Evolutionary conservation across 2,797 vertebrate genomes (phyloP).

Genomic region (Aphelocoma californica): DNA sequence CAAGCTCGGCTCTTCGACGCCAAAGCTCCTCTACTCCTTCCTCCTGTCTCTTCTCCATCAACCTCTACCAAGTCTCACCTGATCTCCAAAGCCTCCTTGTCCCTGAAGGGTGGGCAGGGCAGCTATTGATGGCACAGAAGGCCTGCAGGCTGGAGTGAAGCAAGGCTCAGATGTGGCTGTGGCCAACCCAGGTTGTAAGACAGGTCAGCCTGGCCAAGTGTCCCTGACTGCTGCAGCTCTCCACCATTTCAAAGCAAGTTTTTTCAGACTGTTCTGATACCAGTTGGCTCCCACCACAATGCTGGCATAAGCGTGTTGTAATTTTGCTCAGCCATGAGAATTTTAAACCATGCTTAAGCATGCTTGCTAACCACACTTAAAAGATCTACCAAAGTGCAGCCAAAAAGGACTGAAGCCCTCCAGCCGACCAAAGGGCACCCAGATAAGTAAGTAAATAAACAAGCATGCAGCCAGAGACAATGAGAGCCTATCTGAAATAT

Average conservation of each 20-base stretch:
- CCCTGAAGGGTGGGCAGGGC: background rate
- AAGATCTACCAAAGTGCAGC: background rate
- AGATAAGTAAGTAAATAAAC: constrained; percentile 11
- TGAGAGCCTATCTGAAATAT: background rate
- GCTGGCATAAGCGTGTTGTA: background rate
- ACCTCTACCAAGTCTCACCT: background rate
- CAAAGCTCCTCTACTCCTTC: background rate
- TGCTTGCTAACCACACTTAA: constrained; percentile 2
- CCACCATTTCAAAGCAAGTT: background rate
- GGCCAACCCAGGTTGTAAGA: background rate
- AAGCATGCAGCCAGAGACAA: background rate
- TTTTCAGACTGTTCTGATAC: background rate
- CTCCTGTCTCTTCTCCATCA: background rate
- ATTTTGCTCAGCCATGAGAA: background rate
- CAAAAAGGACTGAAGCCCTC: constrained; percentile 5
- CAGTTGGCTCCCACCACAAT: background rate
- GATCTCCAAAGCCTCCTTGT: background rate
- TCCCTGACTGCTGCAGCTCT: background rate
- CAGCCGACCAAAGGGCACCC: background rate
- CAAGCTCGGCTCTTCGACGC: accelerated
- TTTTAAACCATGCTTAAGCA: constrained; percentile 31
- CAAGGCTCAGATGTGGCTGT: background rate
- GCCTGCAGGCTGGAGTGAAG: background rate
- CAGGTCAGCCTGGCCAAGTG: accelerated
- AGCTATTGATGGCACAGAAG: accelerated